phyloP scores from a whole-genome alignment of 2,888 invertebrate genomes.

The Cybosia mesomella region DNA sequence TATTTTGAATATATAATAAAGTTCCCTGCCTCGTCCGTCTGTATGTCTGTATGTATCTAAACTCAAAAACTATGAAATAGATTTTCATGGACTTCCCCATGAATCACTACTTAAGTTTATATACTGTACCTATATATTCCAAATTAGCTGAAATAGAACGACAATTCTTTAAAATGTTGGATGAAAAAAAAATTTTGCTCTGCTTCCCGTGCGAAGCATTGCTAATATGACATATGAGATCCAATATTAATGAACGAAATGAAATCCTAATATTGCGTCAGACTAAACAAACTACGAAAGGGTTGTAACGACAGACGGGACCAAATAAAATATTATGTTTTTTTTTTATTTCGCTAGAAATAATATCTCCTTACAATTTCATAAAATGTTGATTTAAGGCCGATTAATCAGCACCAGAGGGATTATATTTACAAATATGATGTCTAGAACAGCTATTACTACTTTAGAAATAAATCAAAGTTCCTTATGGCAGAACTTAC shows the following conservation, averaged over 20 bases:
- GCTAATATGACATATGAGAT: not conserved
- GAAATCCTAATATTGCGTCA: not conserved
- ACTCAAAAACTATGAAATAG: too few relatives aligned
- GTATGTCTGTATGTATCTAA: too few relatives aligned
- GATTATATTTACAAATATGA: not conserved
- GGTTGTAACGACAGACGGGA: not conserved
- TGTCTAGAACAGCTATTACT: not conserved
- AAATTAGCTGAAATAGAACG: too few relatives aligned
- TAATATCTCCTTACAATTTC: not conserved
- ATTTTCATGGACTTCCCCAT: too few relatives aligned
- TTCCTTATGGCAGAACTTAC: too few relatives aligned
- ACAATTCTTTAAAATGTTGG: too few relatives aligned
- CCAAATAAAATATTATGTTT: not conserved
- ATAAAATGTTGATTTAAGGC: not conserved
- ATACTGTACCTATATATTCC: too few relatives aligned
- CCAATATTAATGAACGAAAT: not conserved
- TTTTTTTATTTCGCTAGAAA: not conserved
- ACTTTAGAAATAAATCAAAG: too few relatives aligned
- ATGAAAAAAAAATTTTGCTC: too few relatives aligned
- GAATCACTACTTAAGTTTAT: too few relatives aligned
- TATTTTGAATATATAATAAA: too few relatives aligned
- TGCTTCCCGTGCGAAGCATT: not conserved
- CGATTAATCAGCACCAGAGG: not conserved
- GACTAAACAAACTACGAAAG: conserved; percentile 4
- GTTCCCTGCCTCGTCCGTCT: too few relatives aligned